Conservation (phyloP, 1,140 invertebrate genomes). For the Drosophila baimaii region DNA sequence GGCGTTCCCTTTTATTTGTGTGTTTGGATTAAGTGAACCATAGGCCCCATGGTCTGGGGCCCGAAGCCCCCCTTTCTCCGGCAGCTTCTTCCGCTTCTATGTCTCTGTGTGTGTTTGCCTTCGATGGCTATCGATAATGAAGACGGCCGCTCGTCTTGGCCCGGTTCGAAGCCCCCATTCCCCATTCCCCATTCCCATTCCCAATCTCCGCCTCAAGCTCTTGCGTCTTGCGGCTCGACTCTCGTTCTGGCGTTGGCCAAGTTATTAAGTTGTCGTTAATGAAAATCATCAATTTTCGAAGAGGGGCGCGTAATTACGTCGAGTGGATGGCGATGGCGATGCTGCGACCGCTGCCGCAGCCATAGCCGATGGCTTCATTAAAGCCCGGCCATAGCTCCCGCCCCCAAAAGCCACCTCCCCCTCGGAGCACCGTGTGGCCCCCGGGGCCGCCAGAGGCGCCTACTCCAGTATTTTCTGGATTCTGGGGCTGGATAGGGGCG, state of each 20-base stretch:
- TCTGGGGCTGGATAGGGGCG: not conserved
- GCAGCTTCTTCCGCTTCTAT: not conserved
- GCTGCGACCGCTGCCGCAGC: slow-evolving; percentile 14
- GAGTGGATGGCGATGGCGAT: slow-evolving; percentile 20
- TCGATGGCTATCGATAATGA: slow-evolving; percentile 54
- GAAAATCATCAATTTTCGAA: slow-evolving; percentile 75
- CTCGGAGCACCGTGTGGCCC: too few relatives aligned
- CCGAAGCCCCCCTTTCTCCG: not conserved
- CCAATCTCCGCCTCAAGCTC: slow-evolving; percentile 2
- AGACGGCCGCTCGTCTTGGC: slow-evolving; percentile 29
- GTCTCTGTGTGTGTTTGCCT: slow-evolving; percentile 22
- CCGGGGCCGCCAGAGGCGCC: slow-evolving; percentile 10
- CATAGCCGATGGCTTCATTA: slow-evolving; percentile 55
- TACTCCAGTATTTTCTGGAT: slow-evolving; percentile 41
- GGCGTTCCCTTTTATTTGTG: not conserved
- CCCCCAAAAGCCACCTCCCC: not conserved
- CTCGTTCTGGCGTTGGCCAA: slow-evolving; percentile 68
- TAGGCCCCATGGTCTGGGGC: too few relatives aligned
- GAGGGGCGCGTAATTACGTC: slow-evolving; percentile 61
- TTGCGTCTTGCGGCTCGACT: not conserved
- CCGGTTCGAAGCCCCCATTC: slow-evolving; percentile 4
- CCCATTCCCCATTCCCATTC: slow-evolving; percentile 3
- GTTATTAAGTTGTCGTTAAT: slow-evolving; percentile 81
- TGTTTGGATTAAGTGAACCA: not conserved
- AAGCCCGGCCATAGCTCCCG: slow-evolving; percentile 2